These are phyloP conservation scores for Drosophila pandora DNA, from an alignment of 1,140 invertebrate species.

Conservation along the genomic window DNA sequence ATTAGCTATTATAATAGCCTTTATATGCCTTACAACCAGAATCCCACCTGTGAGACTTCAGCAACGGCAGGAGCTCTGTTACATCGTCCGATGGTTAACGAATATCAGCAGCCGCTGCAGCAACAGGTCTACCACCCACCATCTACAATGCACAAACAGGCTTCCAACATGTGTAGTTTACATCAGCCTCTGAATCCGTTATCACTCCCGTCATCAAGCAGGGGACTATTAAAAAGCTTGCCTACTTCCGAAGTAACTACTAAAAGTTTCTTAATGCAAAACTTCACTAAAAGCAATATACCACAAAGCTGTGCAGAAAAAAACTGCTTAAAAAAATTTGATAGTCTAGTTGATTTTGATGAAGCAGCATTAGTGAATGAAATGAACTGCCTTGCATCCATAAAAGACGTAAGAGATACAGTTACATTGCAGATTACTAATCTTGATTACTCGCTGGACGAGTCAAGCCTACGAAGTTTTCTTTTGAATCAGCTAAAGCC, in stretches of 20 bases:
- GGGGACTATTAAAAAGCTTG: neutral
- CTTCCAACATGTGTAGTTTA: neutral
- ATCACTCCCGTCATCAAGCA: slow-evolving; percentile 6
- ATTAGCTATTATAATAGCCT: slow-evolving; percentile 57
- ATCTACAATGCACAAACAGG: slow-evolving; percentile 46
- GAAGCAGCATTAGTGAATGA: slow-evolving; percentile 7
- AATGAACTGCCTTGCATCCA: slow-evolving; percentile 19
- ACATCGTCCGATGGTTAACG: neutral
- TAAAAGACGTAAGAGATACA: slow-evolving; percentile 50
- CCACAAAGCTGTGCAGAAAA: neutral
- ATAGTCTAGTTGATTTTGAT: neutral
- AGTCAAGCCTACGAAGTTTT: slow-evolving; percentile 68
- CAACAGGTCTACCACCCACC: slow-evolving; percentile 21
- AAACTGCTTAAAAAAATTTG: neutral
- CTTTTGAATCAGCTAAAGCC: slow-evolving; percentile 78
- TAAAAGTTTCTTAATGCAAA: neutral
- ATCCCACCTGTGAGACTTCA: slow-evolving; percentile 44
- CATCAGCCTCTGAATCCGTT: slow-evolving; percentile 2
- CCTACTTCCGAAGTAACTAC: neutral
- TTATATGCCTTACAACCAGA: slow-evolving; percentile 74
- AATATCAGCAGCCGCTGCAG: neutral
- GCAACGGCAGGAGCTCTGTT: slow-evolving; percentile 4
- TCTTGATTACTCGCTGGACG: slow-evolving; percentile 80
- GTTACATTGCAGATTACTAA: slow-evolving; percentile 83
- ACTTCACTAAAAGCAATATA: slow-evolving; percentile 1